These are phyloP conservation scores for zebrafish (Danio rerio) DNA, from an alignment of 2,113 vertebrate genomes.

Conservation along the genomic window GRCz12tu NC_133190.1:9110001-9110500, in stretches of 20 bases:
- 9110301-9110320: not conserved
- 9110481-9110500: not conserved
- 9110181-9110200: not conserved
- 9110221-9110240: not conserved
- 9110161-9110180: not conserved
- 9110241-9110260: slow-evolving; percentile 7
- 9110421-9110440: not conserved
- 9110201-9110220: not conserved
- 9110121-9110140: not conserved
- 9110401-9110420: no score
- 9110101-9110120: not conserved
- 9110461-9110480: not conserved
- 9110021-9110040: slow-evolving; percentile 57
- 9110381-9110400: no score
- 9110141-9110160: not conserved
- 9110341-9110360: slow-evolving; percentile 5
- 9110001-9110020: slow-evolving; percentile 71
- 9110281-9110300: not conserved
- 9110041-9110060: slow-evolving; percentile 70
- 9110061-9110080: slow-evolving; percentile 66
- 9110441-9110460: not conserved
- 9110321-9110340: slow-evolving; percentile 9
- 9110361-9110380: no score
- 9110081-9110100: slow-evolving; percentile 62
- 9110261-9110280: not conserved